phyloP scores from a whole-genome alignment of 1,140 invertebrate species.

The Uloborus diversus region DNA sequence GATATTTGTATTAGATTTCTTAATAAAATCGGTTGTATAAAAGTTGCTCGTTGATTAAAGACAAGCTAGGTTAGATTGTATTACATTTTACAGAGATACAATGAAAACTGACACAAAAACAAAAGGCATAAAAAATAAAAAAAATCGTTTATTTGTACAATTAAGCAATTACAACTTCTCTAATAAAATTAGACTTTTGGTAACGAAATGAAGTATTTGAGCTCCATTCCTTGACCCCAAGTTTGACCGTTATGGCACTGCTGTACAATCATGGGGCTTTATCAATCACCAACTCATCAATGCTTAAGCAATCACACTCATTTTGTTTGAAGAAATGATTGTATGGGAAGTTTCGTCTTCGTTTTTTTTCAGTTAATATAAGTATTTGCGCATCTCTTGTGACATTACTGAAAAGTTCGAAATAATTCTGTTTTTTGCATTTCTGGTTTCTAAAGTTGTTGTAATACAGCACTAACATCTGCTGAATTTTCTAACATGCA shows the following conservation, averaged over 20 bases:
- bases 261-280: not conserved
- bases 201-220: slow-evolving; percentile 11
- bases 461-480: too few species aligned
- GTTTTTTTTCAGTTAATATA: not conserved
- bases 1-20: too few species aligned
- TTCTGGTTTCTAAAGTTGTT: not conserved
- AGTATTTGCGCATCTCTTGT: not conserved
- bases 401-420: not conserved
- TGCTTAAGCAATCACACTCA: not conserved
- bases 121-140: not conserved
- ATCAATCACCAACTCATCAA: not conserved
- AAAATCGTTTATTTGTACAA: slow-evolving; percentile 35
- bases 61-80: too few species aligned
- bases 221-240: slow-evolving; percentile 10
- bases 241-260: slow-evolving; percentile 37
- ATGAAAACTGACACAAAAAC: too few species aligned
- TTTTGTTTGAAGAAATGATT: not conserved
- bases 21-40: too few species aligned
- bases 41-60: too few species aligned
- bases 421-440: not conserved
- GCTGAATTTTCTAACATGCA: too few species aligned
- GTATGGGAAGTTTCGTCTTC: not conserved
- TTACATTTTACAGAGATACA: too few species aligned
- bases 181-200: not conserved
- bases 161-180: slow-evolving; percentile 20